These are phyloP conservation scores for Anguilla rostrata DNA, from an alignment of 2,113 vertebrate genomes.

Conservation along the genomic window DNA sequence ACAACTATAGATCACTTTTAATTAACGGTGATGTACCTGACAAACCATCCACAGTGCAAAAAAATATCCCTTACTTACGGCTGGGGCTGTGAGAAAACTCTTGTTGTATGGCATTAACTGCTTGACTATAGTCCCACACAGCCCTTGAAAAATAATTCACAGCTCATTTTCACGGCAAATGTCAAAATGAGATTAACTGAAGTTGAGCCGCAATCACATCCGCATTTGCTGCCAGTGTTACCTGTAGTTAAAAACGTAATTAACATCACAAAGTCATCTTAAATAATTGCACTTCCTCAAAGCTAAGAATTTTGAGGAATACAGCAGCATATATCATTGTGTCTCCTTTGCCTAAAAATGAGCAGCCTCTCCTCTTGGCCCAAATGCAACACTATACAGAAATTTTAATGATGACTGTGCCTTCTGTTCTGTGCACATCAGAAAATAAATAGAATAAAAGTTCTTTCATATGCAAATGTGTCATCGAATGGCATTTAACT, in stretches of 20 bases:
- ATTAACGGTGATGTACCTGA: not conserved
- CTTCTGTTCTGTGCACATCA: not conserved
- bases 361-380: not conserved
- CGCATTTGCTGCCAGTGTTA: not conserved
- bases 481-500: not conserved
- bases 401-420: not conserved
- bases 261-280: not conserved
- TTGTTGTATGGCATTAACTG: not conserved
- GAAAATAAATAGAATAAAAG: not conserved
- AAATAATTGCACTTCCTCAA: slow-evolving; percentile 1
- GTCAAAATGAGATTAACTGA: not conserved
- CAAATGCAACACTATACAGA: not conserved
- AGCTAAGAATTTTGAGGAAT: not conserved
- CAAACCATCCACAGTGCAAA: not conserved
- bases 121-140: not conserved
- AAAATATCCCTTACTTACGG: not conserved
- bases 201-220: not conserved
- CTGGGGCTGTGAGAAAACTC: not conserved
- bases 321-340: not conserved
- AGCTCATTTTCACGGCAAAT: not conserved
- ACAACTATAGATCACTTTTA: not conserved
- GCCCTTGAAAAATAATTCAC: not conserved
- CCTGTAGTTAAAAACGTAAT: not conserved
- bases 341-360: not conserved
- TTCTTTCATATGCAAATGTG: not conserved